A percentile compares a stretch with the other conserved stretches of the same genome.
phyloP scores from a whole-genome alignment of 2,113 vertebrate species.

The Pseudonaja textilis region DNA sequence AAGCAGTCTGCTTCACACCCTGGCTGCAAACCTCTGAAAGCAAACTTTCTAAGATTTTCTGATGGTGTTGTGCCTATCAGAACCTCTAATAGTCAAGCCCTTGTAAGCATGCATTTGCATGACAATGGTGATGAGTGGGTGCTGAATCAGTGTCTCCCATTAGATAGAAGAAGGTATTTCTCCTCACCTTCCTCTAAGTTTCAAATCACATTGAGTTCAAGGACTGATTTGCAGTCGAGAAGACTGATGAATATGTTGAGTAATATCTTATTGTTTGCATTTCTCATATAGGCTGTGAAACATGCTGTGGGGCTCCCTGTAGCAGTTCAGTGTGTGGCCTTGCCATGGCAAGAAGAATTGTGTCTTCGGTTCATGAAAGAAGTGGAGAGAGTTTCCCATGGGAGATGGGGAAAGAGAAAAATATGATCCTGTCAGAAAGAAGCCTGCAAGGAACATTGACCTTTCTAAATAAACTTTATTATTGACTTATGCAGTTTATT shows the following conservation, averaged over 20 bases:
- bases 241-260: background rate
- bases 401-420: background rate
- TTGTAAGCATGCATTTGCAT: background rate
- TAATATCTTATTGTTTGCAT: background rate
- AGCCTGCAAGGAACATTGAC: background rate
- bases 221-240: background rate
- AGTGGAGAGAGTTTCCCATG: constrained; percentile 56
- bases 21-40: no score
- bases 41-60: no score
- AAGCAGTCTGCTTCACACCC: no score
- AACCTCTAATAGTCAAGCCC: background rate
- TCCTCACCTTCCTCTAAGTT: background rate
- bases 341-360: constrained; percentile 79
- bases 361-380: constrained; percentile 77
- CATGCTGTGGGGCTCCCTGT: constrained; percentile 73
- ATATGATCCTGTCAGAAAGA: constrained; percentile 20
- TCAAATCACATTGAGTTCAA: background rate
- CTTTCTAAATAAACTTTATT: constrained; percentile 20
- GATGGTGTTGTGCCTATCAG: background rate
- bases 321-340: constrained; percentile 74
- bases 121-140: background rate
- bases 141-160: background rate
- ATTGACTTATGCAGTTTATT: background rate
- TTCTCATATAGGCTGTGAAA: constrained; percentile 63
- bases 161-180: background rate